A percentile compares a stretch with the other conserved stretches of the same genome.
phyloP scores from a whole-genome alignment of 2,888 invertebrate genomes.

The Drosophila anceps region DNA sequence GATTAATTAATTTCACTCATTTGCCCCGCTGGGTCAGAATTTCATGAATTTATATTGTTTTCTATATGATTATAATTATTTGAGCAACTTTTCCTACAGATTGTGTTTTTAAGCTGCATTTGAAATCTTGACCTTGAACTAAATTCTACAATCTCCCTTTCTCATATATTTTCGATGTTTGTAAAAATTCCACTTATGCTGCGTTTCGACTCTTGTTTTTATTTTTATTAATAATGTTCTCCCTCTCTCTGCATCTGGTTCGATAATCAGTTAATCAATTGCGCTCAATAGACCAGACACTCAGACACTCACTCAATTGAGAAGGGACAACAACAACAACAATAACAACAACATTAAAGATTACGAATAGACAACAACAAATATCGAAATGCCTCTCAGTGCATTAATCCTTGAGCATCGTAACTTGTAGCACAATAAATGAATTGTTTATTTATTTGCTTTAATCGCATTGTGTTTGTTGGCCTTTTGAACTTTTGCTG shows the following conservation, averaged over 20 bases:
- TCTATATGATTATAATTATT: not conserved
- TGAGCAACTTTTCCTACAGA: conserved; percentile 18
- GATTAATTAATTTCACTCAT: conserved; percentile 54
- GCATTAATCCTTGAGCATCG: conserved; percentile 70
- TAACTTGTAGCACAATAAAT: conserved; percentile 36
- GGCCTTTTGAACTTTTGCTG: conserved; percentile 70
- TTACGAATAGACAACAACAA: conserved; percentile 25
- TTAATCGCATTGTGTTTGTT: conserved; percentile 55
- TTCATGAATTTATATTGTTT: not conserved
- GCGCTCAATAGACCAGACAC: conserved; percentile 56
- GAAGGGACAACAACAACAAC: conserved; percentile 19
- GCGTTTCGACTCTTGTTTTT: conserved; percentile 19
- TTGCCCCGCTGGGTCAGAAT: conserved; percentile 3
- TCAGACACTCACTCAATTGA: conserved; percentile 64
- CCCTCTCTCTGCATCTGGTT: conserved; percentile 21
- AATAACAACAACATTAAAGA: conserved; percentile 31
- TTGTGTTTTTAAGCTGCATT: conserved; percentile 47
- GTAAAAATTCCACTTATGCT: conserved; percentile 64
- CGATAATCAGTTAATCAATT: conserved; percentile 73
- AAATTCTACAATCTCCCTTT: conserved; percentile 36
- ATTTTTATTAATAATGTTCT: conserved; percentile 30
- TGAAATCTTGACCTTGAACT: conserved; percentile 69
- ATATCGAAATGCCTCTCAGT: conserved; percentile 26
- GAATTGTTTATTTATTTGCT: conserved; percentile 55
- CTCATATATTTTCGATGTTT: conserved; percentile 32